Evolutionary conservation across 1,140 invertebrate genomes (phyloP).

Genomic region (Cydia amplana): DNA sequence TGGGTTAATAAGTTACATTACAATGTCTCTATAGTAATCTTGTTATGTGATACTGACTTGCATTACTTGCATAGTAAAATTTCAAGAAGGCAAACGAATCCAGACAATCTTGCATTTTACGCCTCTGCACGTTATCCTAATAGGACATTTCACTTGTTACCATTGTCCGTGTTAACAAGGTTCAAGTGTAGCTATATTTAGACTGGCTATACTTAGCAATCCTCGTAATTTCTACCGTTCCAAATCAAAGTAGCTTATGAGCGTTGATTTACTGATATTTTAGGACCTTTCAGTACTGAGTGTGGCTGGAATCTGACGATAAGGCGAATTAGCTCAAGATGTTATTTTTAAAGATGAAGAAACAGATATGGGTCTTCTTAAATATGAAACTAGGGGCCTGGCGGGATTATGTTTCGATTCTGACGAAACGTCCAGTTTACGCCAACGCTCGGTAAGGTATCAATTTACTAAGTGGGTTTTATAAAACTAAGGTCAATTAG

Average conservation of each 20-base stretch:
- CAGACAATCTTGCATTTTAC: not conserved
- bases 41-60: not conserved
- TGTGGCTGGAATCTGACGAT: not conserved
- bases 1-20: not conserved
- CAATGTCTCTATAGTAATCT: not conserved
- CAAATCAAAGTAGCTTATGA: not conserved
- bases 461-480: no score
- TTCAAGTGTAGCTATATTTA: conserved; percentile 16
- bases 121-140: not conserved
- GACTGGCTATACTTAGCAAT: not conserved
- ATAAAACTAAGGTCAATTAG: no score
- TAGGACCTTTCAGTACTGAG: not conserved
- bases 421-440: not conserved
- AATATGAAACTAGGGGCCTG: not conserved
- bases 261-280: not conserved
- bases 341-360: conserved; percentile 12
- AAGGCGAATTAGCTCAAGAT: not conserved
- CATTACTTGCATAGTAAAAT: not conserved
- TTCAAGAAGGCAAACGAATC: not conserved
- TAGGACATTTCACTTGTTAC: not conserved
- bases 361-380: not conserved
- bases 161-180: conserved; percentile 3
- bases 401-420: not conserved
- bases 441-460: not conserved
- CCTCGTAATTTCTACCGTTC: not conserved